phyloP scores from a whole-genome alignment of 2,797 vertebrate species.

The Tachyglossus aculeatus region DNA sequence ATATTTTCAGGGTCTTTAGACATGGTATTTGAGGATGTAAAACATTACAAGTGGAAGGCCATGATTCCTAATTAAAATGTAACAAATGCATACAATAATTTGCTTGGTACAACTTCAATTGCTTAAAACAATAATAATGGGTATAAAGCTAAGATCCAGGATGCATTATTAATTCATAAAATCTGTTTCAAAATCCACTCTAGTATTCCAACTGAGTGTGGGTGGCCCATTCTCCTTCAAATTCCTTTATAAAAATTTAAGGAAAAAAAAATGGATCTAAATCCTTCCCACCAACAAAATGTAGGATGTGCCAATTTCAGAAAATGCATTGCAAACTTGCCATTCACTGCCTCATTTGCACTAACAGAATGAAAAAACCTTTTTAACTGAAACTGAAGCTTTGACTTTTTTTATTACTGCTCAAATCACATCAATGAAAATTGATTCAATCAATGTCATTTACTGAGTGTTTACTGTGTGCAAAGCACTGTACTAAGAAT shows the following conservation, averaged over 20 bases:
- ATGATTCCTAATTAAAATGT: neutral
- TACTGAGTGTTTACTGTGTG: no score
- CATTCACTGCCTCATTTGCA: neutral
- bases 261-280: neutral
- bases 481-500: no score
- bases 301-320: neutral
- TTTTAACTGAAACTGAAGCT: no score
- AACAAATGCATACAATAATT: neutral
- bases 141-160: neutral
- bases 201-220: slow-evolving; percentile 17
- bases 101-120: slow-evolving; percentile 4
- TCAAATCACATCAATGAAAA: no score
- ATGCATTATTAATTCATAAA: slow-evolving; percentile 24
- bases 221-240: slow-evolving; percentile 1
- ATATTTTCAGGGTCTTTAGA: neutral
- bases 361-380: neutral
- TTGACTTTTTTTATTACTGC: no score
- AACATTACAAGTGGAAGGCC: neutral
- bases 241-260: slow-evolving; percentile 13
- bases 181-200: slow-evolving; percentile 26
- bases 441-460: no score
- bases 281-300: slow-evolving; percentile 6
- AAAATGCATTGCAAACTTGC: neutral
- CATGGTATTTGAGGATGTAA: neutral
- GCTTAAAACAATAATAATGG: slow-evolving; percentile 14